Conservation (phyloP, 2,888 invertebrate species). For the Lithodes maja region DNA sequence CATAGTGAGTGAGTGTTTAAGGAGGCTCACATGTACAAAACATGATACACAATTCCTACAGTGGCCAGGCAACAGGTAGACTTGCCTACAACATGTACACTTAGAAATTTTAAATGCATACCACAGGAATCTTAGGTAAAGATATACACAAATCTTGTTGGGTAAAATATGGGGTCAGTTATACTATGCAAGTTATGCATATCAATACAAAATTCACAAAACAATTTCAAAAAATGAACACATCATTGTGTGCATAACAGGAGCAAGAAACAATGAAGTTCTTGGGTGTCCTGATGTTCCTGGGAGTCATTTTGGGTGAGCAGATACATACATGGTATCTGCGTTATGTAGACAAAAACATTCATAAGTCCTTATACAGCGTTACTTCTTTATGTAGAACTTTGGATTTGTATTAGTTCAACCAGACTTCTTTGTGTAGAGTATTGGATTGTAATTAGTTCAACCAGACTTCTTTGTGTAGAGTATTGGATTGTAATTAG, state of each 20-base stretch:
- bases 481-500: too few relatives aligned
- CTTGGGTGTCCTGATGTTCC: constrained; percentile 31
- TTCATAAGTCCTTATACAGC: too few relatives aligned
- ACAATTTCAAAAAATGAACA: constrained; percentile 28
- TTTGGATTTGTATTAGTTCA: too few relatives aligned
- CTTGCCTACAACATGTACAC: constrained; percentile 50
- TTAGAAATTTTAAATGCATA: constrained; percentile 62
- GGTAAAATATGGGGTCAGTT: constrained; percentile 26
- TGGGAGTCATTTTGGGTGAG: neutral
- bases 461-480: too few relatives aligned
- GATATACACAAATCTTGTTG: constrained; percentile 57
- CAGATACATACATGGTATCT: neutral
- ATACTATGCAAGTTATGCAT: constrained; percentile 20
- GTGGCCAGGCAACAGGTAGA: constrained; percentile 45
- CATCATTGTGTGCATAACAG: constrained; percentile 36
- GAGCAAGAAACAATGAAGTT: constrained; percentile 30
- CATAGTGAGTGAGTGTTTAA: neutral
- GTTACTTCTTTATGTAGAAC: too few relatives aligned
- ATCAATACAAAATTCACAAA: constrained; percentile 44
- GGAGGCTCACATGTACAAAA: constrained; percentile 41
- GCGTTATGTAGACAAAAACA: too few relatives aligned
- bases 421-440: too few relatives aligned
- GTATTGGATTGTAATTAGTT: too few relatives aligned
- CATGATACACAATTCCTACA: constrained; percentile 52
- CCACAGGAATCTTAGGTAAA: constrained; percentile 57